phyloP scores from a whole-genome alignment of 1,140 invertebrate species.

The Drosophila bifasciata region DNA sequence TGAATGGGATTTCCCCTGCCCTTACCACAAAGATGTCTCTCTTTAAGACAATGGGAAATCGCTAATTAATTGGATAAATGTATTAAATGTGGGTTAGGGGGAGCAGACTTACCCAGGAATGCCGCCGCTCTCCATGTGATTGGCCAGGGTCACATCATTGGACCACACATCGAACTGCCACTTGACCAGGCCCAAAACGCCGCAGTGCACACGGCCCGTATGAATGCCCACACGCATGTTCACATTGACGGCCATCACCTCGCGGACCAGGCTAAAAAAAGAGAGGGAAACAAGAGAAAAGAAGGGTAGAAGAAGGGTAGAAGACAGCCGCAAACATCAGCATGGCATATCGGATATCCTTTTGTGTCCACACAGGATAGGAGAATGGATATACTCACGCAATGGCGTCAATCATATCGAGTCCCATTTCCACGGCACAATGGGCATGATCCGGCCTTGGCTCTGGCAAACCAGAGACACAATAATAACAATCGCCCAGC shows the following conservation, averaged over 20 bases:
- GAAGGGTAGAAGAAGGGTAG: neutral
- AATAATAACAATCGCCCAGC: conserved; percentile 97
- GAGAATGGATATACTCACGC: conserved; percentile 89
- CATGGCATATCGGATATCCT: conserved; percentile 12
- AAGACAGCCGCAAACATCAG: conserved; percentile 27
- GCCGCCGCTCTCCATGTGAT: conserved; percentile 98
- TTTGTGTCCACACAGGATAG: conserved; percentile 31
- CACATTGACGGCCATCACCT: conserved; percentile 95
- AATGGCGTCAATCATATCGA: conserved; percentile 98
- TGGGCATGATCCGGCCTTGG: conserved; percentile 95
- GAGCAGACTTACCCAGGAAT: conserved; percentile 94
- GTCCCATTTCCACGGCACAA: conserved; percentile 97
- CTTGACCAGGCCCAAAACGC: conserved; percentile 93
- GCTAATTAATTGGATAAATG: conserved; percentile 44
- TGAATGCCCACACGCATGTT: conserved; percentile 98
- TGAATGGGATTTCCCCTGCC: conserved; percentile 6
- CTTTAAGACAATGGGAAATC: conserved; percentile 20
- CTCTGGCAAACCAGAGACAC: conserved; percentile 95
- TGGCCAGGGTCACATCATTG: conserved; percentile 97
- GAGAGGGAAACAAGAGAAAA: conserved; percentile 1
- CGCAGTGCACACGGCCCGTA: conserved; percentile 96
- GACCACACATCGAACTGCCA: conserved; percentile 97
- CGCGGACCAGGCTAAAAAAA: conserved; percentile 91
- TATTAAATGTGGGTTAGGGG: neutral
- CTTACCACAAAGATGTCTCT: neutral